Base-by-base conservation (phyloP, 2,888 invertebrate species). In the Dioctria linearis region DNA sequence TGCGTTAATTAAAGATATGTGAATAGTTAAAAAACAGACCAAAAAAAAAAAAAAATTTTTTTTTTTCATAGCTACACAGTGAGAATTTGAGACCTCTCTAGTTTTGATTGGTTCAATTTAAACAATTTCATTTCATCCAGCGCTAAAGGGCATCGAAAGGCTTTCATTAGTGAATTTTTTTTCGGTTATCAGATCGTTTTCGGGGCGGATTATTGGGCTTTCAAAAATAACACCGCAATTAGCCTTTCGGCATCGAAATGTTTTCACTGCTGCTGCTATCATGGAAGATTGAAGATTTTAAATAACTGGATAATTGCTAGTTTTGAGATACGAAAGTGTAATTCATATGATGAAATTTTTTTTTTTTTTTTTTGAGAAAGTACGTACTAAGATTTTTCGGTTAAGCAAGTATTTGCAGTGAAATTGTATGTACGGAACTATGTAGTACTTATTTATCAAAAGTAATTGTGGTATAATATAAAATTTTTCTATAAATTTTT, bases 121-220 rank as follows among this genome's bases (percentile, higher is more conserved):
- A 71, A 71, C 71, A 71, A 71, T 71, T 71, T 71, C 51, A 71
- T 71, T 51, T 42, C 51, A 25, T 25, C 25, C 25, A 39, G 37
- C 39, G 57, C 57, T 13, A 11, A 11, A 25, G 57, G 57, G n/a
- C 57, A 57, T 5, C 46, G 46, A 8, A 8, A 57, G 43, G 40
- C 51, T 71, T 71, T 71, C 71, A 51, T 71, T 71, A 71, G 51
- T 71, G 71, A 54, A 71, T 71, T 71, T 71, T 71, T n/a, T 71
- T 54, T 51, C 71, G 71, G 54, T 39, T 71, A 71, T 71, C 71
- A 51, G 43, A 42, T 13, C 67, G 49, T 67, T 67, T 49, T 39
- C 13, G 11, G 54, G 40, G 43, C 54, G 49, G 51, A 71, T 51
- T 71, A 57, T 57, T 57, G 25, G 57, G 5, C 3, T 11, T 57